Evolutionary conservation across 2,888 invertebrate genomes (phyloP).

Genomic region (Ferdinandea cuprea): DNA sequence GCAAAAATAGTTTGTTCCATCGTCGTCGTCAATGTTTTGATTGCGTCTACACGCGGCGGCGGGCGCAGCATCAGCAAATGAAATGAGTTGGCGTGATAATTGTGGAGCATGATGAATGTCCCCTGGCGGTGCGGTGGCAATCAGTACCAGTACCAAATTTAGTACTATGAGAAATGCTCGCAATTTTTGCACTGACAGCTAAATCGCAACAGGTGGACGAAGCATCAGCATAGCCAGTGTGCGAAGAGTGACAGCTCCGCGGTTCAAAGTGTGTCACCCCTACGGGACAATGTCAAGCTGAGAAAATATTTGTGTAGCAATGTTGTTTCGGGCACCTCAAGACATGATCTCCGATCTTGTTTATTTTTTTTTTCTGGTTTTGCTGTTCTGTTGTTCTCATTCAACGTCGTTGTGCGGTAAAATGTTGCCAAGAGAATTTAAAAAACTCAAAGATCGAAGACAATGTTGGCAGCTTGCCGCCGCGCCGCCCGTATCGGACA

Average conservation of each 20-base stretch:
- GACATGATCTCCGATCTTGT: slow-evolving; percentile 43
- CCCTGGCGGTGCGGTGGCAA: slow-evolving; percentile 3
- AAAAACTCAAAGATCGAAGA: slow-evolving; percentile 39
- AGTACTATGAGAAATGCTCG: slow-evolving; percentile 64
- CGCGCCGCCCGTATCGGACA: slow-evolving; percentile 48
- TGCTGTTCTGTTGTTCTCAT: slow-evolving; percentile 20
- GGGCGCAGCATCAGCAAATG: slow-evolving; percentile 17
- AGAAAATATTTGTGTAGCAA: slow-evolving; percentile 32
- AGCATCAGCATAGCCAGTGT: too few relatives aligned
- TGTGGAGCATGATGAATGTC: slow-evolving; percentile 63
- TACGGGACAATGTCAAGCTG: slow-evolving; percentile 23
- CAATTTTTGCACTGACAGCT: slow-evolving; percentile 6
- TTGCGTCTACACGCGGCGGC: slow-evolving; percentile 12
- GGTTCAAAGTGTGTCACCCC: slow-evolving; percentile 56
- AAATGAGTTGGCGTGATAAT: slow-evolving; percentile 63
- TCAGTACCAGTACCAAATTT: slow-evolving; percentile 65
- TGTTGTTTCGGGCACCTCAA: slow-evolving; percentile 26
- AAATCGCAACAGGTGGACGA: slow-evolving; percentile 63
- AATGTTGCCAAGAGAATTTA: slow-evolving; percentile 33
- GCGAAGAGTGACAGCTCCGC: slow-evolving; percentile 27
- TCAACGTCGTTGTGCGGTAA: neutral
- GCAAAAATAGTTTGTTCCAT: slow-evolving; percentile 50
- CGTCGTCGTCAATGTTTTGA: slow-evolving; percentile 45
- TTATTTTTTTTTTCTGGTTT: neutral
- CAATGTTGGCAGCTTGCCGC: slow-evolving; percentile 55